Percentiles rank a stretch among this genome's conserved stretches.
Evolutionary conservation across 2,888 invertebrate genomes (phyloP).

Genomic region (Agrotis puta): DNA sequence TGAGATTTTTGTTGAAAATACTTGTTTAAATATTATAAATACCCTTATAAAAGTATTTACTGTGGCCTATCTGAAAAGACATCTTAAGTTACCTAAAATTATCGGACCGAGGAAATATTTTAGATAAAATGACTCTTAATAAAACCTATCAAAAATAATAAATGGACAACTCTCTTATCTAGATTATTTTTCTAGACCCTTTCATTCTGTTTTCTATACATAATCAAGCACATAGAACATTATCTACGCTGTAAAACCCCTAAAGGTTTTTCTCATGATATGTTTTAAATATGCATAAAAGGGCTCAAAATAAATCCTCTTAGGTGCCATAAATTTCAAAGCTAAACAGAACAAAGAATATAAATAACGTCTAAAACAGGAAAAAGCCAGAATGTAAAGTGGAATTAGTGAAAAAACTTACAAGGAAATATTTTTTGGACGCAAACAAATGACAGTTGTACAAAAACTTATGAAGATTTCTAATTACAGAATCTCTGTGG

Average conservation of each 20-base stretch:
- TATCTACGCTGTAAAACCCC: neutral
- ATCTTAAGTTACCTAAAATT: neutral
- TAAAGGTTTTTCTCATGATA: neutral
- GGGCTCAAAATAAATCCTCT: slow-evolving; percentile 13
- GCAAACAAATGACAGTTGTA: neutral
- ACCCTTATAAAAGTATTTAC: slow-evolving; percentile 18
- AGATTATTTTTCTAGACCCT: neutral
- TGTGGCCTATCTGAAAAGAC: neutral
- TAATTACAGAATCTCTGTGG: neutral
- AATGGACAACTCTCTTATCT: neutral
- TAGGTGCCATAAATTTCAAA: slow-evolving; percentile 28
- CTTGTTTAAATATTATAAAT: neutral
- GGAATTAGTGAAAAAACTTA: neutral
- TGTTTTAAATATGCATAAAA: slow-evolving; percentile 1
- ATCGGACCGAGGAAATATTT: slow-evolving; percentile 11
- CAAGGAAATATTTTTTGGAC: neutral
- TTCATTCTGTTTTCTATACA: neutral
- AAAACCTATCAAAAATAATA: slow-evolving; percentile 16
- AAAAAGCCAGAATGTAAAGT: neutral
- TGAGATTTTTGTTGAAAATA: too few species aligned
- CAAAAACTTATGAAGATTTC: slow-evolving; percentile 2
- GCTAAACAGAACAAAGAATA: slow-evolving; percentile 28
- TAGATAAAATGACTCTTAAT: neutral
- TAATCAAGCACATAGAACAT: neutral
- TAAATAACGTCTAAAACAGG: slow-evolving; percentile 2